These are phyloP conservation scores for Melanchra persicariae DNA, from an alignment of 2,888 invertebrate species.

Conservation along the genomic window DNA sequence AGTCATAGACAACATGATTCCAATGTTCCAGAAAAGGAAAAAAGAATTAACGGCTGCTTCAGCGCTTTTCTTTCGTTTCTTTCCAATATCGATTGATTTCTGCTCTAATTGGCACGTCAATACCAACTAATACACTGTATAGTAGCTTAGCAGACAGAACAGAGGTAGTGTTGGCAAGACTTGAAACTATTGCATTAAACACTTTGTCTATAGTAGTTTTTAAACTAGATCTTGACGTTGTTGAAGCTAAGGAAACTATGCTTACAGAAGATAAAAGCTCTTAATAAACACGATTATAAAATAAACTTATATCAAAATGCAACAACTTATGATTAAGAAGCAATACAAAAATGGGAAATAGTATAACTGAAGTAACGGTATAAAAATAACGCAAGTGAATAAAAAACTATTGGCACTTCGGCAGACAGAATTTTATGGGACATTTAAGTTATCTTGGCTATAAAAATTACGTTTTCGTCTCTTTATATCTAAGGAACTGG, in stretches of 20 bases:
- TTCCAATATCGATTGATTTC: constrained; percentile 18
- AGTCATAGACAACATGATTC: not conserved
- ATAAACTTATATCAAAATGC: not conserved
- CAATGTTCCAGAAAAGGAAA: not conserved
- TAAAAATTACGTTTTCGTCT: constrained; percentile 39
- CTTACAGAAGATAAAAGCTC: not conserved
- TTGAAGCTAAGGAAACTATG: not conserved
- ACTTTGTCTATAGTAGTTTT: not conserved
- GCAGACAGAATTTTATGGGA: constrained; percentile 44
- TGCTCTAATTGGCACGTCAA: constrained; percentile 20
- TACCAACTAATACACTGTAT: constrained; percentile 7
- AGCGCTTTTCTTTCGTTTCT: constrained; percentile 11
- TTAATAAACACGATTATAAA: not conserved
- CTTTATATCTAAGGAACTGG: constrained; percentile 26
- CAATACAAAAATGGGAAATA: constrained; percentile 16
- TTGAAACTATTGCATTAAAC: not conserved
- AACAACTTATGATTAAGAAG: constrained; percentile 12
- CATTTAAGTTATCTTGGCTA: constrained; percentile 41
- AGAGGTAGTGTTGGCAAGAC: not conserved
- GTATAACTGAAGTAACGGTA: constrained; percentile 30
- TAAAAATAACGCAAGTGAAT: constrained; percentile 38
- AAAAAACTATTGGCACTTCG: constrained; percentile 18
- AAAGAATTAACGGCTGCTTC: not conserved
- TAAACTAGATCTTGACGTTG: not conserved
- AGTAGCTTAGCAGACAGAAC: not conserved